Base-by-base conservation (phyloP, 2,888 invertebrate species). In the Panzeria rudis region DNA sequence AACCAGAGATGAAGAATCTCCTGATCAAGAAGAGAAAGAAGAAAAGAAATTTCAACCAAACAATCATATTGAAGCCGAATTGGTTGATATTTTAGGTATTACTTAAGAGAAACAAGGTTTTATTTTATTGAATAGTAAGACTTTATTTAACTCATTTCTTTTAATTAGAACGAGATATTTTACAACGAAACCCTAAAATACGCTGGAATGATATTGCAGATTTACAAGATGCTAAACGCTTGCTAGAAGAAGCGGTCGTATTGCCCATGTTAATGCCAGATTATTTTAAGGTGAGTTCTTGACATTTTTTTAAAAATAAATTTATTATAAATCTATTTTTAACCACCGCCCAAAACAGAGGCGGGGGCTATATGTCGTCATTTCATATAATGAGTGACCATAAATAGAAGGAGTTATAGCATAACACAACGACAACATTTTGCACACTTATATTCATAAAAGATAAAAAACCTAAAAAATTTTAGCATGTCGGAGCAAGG, bases 231-330 rank as follows among this genome's bases (percentile, higher is more conserved):
- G 98, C 98, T 7, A 98, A 98, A 92, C 94, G 97, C 86, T 92
- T 99, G 77, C 93, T 99, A 7, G 98, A 99, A 92, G 99, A 99
- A 93, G 99, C 99, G 35, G 98, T 99, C 9, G 98, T 99, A 50
- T 93, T 99, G 90, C 99, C 99, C 3, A 96, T 99, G 95, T 96
- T 97, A 95, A 98, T 99, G 96, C 99, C 99, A 1, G 98, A 99
- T 90, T 99, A 98, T 93, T 99, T 99, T 93, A 98, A 97, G 93
- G 98, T 97, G 93, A 89, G 89, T 88, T 87, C 20, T 29, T 23
- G 0, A 38, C 61, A n/a, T 20, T 11, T 17, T n/a, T 20, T 20
- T n/a, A n/a, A n/a, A n/a, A n/a, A n/a, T n/a, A n/a, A n/a, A n/a
- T n/a, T n/a, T n/a, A n/a, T n/a, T n/a, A n/a, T n/a, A n/a, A n/a